These are phyloP conservation scores for Calliphora vicina DNA, from an alignment of 1,140 invertebrate species.

Conservation along the genomic window DNA sequence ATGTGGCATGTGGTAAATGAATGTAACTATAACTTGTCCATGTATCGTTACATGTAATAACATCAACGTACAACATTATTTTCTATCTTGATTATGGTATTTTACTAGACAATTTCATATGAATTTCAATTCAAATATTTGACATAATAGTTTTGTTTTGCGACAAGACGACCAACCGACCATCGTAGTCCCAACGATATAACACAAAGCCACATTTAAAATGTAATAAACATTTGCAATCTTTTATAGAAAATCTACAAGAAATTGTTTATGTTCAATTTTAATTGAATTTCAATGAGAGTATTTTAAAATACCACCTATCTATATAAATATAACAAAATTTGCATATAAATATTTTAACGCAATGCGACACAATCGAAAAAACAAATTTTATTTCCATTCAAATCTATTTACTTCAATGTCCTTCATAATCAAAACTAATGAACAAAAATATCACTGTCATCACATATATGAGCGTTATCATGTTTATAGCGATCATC, in stretches of 20 bases:
- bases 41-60: neutral
- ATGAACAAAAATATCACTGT: too few species aligned
- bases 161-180: neutral
- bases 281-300: neutral
- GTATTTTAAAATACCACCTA: too few species aligned
- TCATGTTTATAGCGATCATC: neutral
- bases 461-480: neutral
- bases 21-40: neutral
- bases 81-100: neutral
- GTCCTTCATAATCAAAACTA: conserved; percentile 17
- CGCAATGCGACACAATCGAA: conserved; percentile 26
- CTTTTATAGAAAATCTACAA: neutral
- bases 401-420: neutral
- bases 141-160: conserved; percentile 8
- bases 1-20: neutral
- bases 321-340: too few species aligned
- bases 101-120: conserved; percentile 2
- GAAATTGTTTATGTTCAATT: neutral
- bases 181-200: too few species aligned
- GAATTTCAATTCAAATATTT: neutral
- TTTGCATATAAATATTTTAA: conserved; percentile 2
- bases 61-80: neutral
- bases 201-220: neutral
- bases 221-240: neutral
- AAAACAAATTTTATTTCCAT: conserved; percentile 7